Evolutionary conservation across 2,797 vertebrate genomes (phyloP).

Genomic region (Nothura maculosa): DNA sequence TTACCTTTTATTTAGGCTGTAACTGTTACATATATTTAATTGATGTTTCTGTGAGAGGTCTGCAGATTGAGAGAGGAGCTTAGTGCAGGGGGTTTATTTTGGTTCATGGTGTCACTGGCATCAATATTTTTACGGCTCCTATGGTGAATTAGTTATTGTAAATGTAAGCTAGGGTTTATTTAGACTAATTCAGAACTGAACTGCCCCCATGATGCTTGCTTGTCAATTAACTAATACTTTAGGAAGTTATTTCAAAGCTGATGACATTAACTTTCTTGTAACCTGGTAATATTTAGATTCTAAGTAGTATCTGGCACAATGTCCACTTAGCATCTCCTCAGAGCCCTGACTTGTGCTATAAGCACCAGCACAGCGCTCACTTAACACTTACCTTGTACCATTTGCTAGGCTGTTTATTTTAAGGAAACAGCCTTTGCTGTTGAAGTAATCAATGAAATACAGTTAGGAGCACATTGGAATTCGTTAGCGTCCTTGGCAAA

Average conservation of each 20-base stretch:
- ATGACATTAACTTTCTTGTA: neutral
- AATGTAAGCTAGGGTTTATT: neutral
- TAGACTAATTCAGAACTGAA: neutral
- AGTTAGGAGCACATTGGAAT: slow-evolving; percentile 42
- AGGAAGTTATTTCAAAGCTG: neutral
- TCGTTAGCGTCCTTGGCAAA: slow-evolving; percentile 29
- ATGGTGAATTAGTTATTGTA: neutral
- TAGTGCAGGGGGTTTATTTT: neutral
- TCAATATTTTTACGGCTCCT: neutral
- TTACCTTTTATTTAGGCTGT: neutral
- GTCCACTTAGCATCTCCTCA: neutral
- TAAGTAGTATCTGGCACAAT: neutral
- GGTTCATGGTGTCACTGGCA: neutral
- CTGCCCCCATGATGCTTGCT: neutral
- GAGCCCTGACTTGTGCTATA: neutral
- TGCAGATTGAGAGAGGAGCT: neutral
- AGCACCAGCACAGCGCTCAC: neutral
- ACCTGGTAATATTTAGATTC: neutral
- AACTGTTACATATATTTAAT: neutral
- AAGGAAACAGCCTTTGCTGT: slow-evolving; percentile 23
- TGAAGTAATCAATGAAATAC: slow-evolving; percentile 54
- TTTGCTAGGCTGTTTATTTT: slow-evolving; percentile 24
- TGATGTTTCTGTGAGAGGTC: neutral
- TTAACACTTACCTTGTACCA: neutral
- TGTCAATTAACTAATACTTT: neutral